Percentiles rank a stretch among this genome's conserved stretches.
phyloP scores from a whole-genome alignment of 1,140 invertebrate species.

The Oncopodura yosiiana region DNA sequence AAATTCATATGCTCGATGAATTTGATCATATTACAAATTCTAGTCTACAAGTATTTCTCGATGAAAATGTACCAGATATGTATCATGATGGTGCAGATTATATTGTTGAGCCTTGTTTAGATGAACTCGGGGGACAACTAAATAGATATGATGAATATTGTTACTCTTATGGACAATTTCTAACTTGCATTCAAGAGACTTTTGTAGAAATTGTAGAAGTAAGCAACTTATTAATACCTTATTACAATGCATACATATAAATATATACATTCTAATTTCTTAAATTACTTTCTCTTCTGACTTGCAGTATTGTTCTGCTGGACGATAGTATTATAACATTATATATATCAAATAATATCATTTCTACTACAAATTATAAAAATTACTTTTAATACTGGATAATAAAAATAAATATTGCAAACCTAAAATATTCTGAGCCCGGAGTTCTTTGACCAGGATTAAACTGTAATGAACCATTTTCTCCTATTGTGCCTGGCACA shows the following conservation, averaged over 20 bases:
- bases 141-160: constrained; percentile 4
- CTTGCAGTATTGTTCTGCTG: too few species aligned
- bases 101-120: constrained; percentile 1
- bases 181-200: constrained; percentile 6
- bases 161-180: constrained; percentile 9
- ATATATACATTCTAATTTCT: background rate
- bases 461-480: too few species aligned
- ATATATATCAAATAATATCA: background rate
- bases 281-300: background rate
- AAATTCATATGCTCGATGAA: constrained; percentile 6
- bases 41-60: constrained; percentile 1
- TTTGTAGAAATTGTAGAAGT: constrained; percentile 4
- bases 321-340: too few species aligned
- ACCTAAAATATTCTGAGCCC: too few species aligned
- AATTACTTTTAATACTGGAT: background rate
- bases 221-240: background rate
- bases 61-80: constrained; percentile 3
- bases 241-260: background rate
- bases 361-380: background rate
- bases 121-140: background rate
- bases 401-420: too few species aligned
- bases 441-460: too few species aligned
- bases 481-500: too few species aligned
- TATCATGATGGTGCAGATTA: background rate
- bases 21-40: background rate